Percentiles rank a stretch among this genome's conserved stretches.
phyloP scores from a whole-genome alignment of 2,797 vertebrate species.

The Gila robusta region DNA sequence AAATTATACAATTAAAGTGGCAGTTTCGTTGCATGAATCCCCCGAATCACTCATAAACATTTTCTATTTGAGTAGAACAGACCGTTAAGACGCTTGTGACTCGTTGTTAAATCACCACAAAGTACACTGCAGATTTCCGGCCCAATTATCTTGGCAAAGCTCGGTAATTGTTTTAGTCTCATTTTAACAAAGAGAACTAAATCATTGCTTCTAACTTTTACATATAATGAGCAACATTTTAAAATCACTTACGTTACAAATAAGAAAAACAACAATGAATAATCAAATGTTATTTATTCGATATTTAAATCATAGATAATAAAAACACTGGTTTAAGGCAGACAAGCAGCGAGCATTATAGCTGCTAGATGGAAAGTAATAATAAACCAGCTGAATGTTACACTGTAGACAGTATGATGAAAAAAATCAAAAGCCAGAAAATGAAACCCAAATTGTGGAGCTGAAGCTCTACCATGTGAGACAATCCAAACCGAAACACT shows the following conservation, averaged over 20 bases:
- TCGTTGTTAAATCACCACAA: constrained; percentile 30
- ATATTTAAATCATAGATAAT: constrained; percentile 64
- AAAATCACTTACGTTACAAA: not conserved
- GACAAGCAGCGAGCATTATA: constrained; percentile 58
- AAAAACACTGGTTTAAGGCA: constrained; percentile 69
- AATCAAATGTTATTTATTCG: constrained; percentile 47
- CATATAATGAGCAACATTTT: not conserved
- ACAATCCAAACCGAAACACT: constrained; percentile 36
- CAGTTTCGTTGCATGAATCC: constrained; percentile 20
- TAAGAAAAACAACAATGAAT: not conserved
- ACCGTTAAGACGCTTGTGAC: constrained; percentile 1
- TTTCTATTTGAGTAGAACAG: constrained; percentile 17
- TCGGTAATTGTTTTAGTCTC: constrained; percentile 34
- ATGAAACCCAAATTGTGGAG: constrained; percentile 47
- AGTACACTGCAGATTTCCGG: constrained; percentile 32
- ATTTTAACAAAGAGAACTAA: constrained; percentile 9
- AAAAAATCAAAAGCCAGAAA: constrained; percentile 52
- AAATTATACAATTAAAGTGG: not conserved
- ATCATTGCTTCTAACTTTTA: not conserved
- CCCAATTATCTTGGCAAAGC: constrained; percentile 30
- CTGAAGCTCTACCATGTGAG: not conserved
- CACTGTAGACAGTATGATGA: constrained; percentile 18
- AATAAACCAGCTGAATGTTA: constrained; percentile 60
- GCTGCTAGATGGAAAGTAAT: constrained; percentile 59
- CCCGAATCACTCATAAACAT: constrained; percentile 30